Percentiles rank a stretch among this genome's conserved stretches.
Evolutionary conservation across 2,113 vertebrate genomes (phyloP).

Genomic region (Scortum barcoo): DNA sequence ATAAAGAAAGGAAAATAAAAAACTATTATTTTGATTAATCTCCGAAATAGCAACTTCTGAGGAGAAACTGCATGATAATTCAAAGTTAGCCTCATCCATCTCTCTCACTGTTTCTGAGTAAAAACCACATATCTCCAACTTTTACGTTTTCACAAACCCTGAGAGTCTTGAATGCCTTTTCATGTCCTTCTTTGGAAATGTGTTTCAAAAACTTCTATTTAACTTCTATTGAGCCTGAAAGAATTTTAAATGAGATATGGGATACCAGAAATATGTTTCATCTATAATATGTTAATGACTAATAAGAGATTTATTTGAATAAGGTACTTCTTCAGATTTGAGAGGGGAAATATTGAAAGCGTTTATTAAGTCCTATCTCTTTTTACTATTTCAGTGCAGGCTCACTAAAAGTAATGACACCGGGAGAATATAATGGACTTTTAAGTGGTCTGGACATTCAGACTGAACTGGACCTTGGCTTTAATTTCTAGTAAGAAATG

Average conservation of each 20-base stretch:
- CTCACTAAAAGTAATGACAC: conserved; percentile 66
- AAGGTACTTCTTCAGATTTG: conserved; percentile 19
- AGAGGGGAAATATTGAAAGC: conserved; percentile 34
- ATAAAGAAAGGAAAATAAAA: neutral
- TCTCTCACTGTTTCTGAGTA: neutral
- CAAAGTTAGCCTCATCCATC: neutral
- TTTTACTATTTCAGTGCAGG: conserved; percentile 53
- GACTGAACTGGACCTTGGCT: conserved; percentile 75
- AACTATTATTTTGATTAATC: neutral
- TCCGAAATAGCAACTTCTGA: neutral
- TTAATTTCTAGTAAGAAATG: conserved; percentile 78
- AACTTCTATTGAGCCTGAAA: neutral
- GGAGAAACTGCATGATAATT: neutral
- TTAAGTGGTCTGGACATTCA: conserved; percentile 81
- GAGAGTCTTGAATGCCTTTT: neutral
- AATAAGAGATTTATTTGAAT: conserved; percentile 39
- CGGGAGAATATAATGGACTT: conserved; percentile 79
- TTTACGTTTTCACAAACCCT: neutral
- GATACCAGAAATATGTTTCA: conserved; percentile 28
- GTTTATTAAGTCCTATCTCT: conserved; percentile 36
- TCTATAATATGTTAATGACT: conserved; percentile 20
- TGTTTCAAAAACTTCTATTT: conserved; percentile 2
- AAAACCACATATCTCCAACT: neutral
- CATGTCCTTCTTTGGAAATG: too few relatives aligned
- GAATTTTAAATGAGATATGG: conserved; percentile 14